Evolutionary conservation across 2,888 invertebrate genomes (phyloP), one percentile per base, ranked within the genome.

Genomic region (Pandemis corylana): DNA sequence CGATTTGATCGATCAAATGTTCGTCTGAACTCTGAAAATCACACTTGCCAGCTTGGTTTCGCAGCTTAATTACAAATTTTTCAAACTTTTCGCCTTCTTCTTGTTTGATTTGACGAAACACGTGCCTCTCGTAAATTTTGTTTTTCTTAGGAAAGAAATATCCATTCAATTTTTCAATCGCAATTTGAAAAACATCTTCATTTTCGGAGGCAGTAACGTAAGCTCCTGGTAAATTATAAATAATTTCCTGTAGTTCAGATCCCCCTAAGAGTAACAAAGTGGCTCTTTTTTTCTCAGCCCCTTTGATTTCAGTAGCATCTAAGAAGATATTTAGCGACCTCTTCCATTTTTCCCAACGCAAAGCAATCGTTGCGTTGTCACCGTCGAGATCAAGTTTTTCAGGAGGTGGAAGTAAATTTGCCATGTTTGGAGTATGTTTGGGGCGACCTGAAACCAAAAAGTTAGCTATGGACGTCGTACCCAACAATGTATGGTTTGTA

Each of bases 341-440:
- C 36, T 78, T 77, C 77, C 78, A 76, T 53, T 36, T 71, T 64
- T 75, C 77, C 77, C 76, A 78, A 15, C 78, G 56, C 7, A 65
- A 42, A 44, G 63, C 75, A 61, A 69, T 61, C 36, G 73, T 28
- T 10, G 62, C 64, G 20, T 44, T 62, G 20, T 68, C 68, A 63
- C 69, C 69, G 5, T 69, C 69, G 36, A 61, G 36, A 36, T 73
- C 51, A 63, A 68, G 44, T 44, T 68, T 68, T n/a, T 68, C 67
- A 7, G 56, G 67, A 15, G 67, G 51, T 9, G 67, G 67, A n/a
- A 67, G 67, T 53, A 36, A 41, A 41, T 67, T 13, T 41, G 67
- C 42, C 56, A 68, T 68, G 5, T 56, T 56, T 28, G 28, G 36
- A 36, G 66, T 66, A 20, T 36, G 13, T 36, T 7, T 66, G 66